Conservation (phyloP, 2,113 vertebrate species). For the Pedetes capensis region DNA sequence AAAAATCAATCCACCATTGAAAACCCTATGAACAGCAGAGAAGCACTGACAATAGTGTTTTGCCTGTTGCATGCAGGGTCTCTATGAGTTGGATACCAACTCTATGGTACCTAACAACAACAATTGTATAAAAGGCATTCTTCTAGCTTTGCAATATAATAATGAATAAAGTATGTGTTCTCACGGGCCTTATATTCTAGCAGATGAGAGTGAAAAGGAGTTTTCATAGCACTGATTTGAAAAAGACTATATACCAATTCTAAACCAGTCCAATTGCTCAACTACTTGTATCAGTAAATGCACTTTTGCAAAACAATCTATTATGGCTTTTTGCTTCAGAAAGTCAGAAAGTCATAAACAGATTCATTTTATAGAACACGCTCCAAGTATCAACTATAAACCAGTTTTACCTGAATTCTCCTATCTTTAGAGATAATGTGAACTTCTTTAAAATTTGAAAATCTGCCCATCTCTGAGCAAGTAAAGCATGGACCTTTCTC, state of each 20-base stretch:
- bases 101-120: too few relatives aligned
- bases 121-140: background rate
- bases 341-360: background rate
- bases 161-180: background rate
- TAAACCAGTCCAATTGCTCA: background rate
- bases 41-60: too few relatives aligned
- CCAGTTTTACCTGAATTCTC: background rate
- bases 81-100: too few relatives aligned
- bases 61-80: too few relatives aligned
- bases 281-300: background rate
- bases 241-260: constrained; percentile 12
- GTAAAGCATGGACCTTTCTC: background rate
- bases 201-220: background rate
- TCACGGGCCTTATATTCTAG: background rate
- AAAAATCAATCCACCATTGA: too few relatives aligned
- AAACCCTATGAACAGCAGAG: too few relatives aligned
- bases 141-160: background rate
- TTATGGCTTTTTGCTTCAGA: background rate
- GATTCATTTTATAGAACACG: background rate
- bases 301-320: background rate
- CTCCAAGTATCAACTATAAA: background rate
- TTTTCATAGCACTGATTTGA: background rate
- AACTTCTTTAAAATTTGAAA: background rate
- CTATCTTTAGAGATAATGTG: background rate
- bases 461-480: background rate